Percentiles rank a stretch among this genome's conserved stretches.
phyloP scores from a whole-genome alignment of 1,140 invertebrate genomes.

The Diachasma alloeum region DNA sequence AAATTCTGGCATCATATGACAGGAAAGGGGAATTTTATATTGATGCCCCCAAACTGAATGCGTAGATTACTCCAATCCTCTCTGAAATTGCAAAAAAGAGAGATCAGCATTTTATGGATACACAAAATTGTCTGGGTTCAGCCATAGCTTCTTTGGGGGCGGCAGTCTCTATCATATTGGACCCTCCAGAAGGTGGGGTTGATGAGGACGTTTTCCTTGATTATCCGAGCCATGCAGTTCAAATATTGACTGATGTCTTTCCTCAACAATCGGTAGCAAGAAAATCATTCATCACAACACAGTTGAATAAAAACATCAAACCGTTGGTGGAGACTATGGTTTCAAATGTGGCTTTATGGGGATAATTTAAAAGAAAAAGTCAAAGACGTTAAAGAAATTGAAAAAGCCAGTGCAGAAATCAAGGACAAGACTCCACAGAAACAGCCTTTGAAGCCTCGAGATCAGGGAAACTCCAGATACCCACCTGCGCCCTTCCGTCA shows the following conservation, averaged over 20 bases:
- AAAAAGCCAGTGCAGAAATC: constrained; percentile 12
- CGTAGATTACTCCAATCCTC: constrained; percentile 7
- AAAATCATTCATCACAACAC: constrained; percentile 25
- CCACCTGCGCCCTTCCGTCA: not conserved
- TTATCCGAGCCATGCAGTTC: constrained; percentile 11
- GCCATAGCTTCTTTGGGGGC: constrained; percentile 18
- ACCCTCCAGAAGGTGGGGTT: not conserved
- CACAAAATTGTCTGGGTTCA: constrained; percentile 28
- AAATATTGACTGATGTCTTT: constrained; percentile 21
- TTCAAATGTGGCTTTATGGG: constrained; percentile 24
- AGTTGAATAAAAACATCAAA: constrained; percentile 19
- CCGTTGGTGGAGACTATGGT: constrained; percentile 3
- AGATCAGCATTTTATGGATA: constrained; percentile 27
- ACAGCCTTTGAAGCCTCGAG: not conserved
- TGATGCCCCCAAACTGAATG: constrained; percentile 32
- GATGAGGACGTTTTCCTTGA: constrained; percentile 9
- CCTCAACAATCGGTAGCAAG: constrained; percentile 1
- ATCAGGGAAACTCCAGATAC: not conserved
- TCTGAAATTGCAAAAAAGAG: constrained; percentile 22
- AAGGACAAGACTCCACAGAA: not conserved
- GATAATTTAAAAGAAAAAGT: constrained; percentile 21
- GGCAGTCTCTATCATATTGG: constrained; percentile 19
- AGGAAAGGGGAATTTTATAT: constrained; percentile 26
- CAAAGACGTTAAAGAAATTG: constrained; percentile 14
- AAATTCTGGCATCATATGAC: constrained; percentile 29